These are phyloP conservation scores for Caretta caretta DNA, from an alignment of 2,113 vertebrate genomes.

Conservation along the genomic window DNA sequence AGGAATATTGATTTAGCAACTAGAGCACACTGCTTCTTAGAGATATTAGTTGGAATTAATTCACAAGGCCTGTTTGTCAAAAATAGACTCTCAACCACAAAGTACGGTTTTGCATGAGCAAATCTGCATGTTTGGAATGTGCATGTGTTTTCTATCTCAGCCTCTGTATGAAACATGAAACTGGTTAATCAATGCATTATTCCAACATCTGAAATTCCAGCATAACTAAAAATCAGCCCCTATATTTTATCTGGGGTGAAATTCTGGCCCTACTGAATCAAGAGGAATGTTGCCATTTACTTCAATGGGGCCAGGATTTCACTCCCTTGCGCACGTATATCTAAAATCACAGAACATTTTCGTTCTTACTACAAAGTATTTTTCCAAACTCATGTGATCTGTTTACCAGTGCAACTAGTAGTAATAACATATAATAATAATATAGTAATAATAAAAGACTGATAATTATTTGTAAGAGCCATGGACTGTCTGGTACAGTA, in stretches of 20 bases:
- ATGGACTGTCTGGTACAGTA: constrained; percentile 54
- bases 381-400: background rate
- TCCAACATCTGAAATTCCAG: background rate
- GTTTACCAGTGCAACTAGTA: background rate
- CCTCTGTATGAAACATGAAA: background rate
- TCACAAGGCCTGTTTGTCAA: background rate
- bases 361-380: background rate
- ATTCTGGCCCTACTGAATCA: constrained; percentile 34
- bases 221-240: background rate
- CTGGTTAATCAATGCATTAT: background rate
- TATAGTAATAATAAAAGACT: background rate
- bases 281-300: constrained; percentile 31
- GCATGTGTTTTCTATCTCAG: background rate
- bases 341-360: background rate
- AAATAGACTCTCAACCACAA: background rate
- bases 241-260: background rate
- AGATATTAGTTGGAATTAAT: background rate
- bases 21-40: background rate
- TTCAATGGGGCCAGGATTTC: constrained; percentile 15
- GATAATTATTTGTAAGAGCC: constrained; percentile 33
- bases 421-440: background rate
- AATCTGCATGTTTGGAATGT: background rate
- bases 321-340: background rate
- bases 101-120: background rate
- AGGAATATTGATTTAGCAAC: background rate